phyloP scores from a whole-genome alignment of 2,888 invertebrate species.

The Leucoptera coffeella region DNA sequence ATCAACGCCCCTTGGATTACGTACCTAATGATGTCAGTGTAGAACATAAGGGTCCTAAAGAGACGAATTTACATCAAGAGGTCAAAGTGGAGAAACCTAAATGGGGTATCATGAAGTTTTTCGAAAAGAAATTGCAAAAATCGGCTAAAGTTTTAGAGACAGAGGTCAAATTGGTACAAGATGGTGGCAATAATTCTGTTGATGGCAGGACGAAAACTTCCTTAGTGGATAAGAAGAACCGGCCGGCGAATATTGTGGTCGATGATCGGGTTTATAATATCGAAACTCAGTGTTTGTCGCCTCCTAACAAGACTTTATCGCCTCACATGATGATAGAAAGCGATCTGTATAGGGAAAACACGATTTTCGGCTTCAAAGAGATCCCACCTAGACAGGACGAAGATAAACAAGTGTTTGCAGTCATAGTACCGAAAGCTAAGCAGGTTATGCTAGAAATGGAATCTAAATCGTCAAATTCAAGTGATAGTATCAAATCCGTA shows the following conservation, averaged over 20 bases:
- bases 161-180: conserved; percentile 40
- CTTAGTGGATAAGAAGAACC: conserved; percentile 20
- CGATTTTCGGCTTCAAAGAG: conserved; percentile 39
- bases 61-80: conserved; percentile 34
- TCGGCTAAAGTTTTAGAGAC: conserved; percentile 32
- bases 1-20: conserved; percentile 52
- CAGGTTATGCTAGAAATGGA: conserved; percentile 15
- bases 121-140: conserved; percentile 26
- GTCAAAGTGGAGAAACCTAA: conserved; percentile 25
- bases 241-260: conserved; percentile 26
- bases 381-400: conserved; percentile 19
- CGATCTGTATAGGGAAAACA: conserved; percentile 24
- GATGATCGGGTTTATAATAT: conserved; percentile 18
- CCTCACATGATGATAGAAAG: conserved; percentile 37
- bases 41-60: conserved; percentile 26
- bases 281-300: conserved; percentile 36
- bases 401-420: conserved; percentile 28
- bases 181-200: conserved; percentile 7
- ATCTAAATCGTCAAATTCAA: conserved; percentile 24
- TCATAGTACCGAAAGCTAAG: conserved; percentile 39
- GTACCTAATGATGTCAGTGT: conserved; percentile 66
- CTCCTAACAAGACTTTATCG: conserved; percentile 38
- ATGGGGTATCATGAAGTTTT: conserved; percentile 34
- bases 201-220: conserved; percentile 20
- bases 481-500: conserved; percentile 22